Evolutionary conservation across 2,113 vertebrate species (phyloP).

Genomic region (Ia io): DNA sequence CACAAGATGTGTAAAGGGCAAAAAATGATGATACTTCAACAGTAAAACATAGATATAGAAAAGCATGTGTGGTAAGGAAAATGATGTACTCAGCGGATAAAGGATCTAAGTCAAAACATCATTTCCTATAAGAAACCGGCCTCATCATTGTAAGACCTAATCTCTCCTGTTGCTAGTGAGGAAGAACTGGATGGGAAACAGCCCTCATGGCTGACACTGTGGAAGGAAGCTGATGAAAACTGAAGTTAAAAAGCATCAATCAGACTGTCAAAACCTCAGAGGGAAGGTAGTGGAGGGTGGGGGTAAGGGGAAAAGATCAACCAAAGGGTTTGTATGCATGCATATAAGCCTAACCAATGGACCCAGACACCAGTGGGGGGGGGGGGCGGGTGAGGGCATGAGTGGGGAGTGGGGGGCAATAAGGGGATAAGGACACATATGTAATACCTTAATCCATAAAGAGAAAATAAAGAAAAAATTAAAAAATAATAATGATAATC

Average conservation of each 20-base stretch:
- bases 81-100: background rate
- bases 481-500: background rate
- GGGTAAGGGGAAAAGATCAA: too few relatives aligned
- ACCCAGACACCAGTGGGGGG: too few relatives aligned
- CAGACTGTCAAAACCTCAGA: too few relatives aligned
- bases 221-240: conserved; percentile 1
- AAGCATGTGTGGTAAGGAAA: background rate
- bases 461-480: too few relatives aligned
- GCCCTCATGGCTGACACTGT: background rate
- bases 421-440: too few relatives aligned
- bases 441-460: too few relatives aligned
- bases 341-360: too few relatives aligned
- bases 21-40: background rate
- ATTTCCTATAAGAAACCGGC: background rate
- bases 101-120: background rate
- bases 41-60: background rate
- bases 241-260: background rate
- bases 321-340: too few relatives aligned
- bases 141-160: background rate
- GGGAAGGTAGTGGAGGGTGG: too few relatives aligned
- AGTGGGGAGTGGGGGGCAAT: too few relatives aligned
- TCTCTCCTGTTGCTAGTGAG: background rate
- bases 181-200: background rate
- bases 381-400: too few relatives aligned
- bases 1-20: background rate